Conservation (phyloP, 2,113 vertebrate genomes). For the Lophotis ruficrista region DNA sequence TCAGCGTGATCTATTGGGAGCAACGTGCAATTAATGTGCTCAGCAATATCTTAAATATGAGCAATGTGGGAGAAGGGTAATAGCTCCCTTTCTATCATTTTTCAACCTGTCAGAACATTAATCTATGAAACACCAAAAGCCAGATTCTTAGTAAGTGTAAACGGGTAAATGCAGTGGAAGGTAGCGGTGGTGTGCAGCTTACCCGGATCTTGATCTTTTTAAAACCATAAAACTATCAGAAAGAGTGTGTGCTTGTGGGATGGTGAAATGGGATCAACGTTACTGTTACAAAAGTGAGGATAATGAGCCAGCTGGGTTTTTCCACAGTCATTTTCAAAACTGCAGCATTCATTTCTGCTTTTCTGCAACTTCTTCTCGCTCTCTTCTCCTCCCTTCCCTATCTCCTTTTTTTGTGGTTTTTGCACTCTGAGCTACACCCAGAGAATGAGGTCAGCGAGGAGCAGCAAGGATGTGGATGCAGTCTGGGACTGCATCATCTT, state of each 20-base stretch:
- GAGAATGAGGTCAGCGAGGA: slow-evolving; percentile 30
- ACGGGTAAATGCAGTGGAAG: background rate
- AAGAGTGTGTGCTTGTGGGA: slow-evolving; percentile 10
- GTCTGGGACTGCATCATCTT: background rate
- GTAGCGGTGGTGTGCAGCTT: background rate
- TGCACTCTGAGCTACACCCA: slow-evolving; percentile 23
- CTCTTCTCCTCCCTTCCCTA: slow-evolving; percentile 42
- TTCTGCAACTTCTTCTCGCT: slow-evolving; percentile 53
- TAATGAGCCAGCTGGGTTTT: slow-evolving; percentile 65
- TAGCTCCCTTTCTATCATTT: slow-evolving; percentile 63
- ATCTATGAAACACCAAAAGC: slow-evolving; percentile 20
- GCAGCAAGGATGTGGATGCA: background rate
- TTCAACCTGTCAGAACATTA: slow-evolving; percentile 47
- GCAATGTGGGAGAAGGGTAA: slow-evolving; percentile 67
- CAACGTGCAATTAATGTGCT: slow-evolving; percentile 63
- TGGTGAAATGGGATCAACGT: slow-evolving; percentile 55
- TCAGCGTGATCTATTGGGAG: slow-evolving; percentile 55
- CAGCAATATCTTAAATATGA: slow-evolving; percentile 61
- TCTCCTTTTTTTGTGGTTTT: background rate
- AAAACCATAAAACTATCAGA: background rate
- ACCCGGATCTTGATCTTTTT: background rate
- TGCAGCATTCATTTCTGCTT: slow-evolving; percentile 43
- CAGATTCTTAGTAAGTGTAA: slow-evolving; percentile 30
- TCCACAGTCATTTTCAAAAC: slow-evolving; percentile 55
- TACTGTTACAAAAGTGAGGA: slow-evolving; percentile 63